Evolutionary conservation across 1,140 invertebrate genomes (phyloP).

Genomic region (Sitophilus oryzae): DNA sequence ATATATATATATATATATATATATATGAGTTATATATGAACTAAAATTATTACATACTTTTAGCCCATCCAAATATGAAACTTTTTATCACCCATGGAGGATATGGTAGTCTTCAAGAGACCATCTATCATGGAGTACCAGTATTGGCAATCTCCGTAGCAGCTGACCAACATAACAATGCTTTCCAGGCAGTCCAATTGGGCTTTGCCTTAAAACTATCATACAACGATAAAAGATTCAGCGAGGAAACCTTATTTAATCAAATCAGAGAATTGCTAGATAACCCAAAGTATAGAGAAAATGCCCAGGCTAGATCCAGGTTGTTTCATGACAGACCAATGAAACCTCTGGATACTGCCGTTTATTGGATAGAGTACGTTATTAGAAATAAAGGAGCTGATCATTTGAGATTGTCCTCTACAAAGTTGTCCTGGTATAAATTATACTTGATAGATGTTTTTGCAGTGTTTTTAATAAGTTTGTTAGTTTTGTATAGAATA

Average conservation of each 20-base stretch:
- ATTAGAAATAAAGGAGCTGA: conserved; percentile 59
- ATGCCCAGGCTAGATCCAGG: conserved; percentile 47
- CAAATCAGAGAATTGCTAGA: conserved; percentile 19
- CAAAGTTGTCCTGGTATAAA: conserved; percentile 52
- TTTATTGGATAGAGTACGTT: conserved; percentile 66
- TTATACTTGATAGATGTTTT: conserved; percentile 41
- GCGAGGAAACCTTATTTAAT: conserved; percentile 22
- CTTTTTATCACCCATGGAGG: conserved; percentile 44
- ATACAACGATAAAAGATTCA: conserved; percentile 10
- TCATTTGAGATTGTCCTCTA: conserved; percentile 54
- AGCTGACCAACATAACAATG: conserved; percentile 57
- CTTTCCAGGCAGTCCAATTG: conserved; percentile 43
- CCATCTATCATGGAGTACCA: conserved; percentile 62
- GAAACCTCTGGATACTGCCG: conserved; percentile 52
- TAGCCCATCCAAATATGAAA: conserved; percentile 31
- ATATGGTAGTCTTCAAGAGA: conserved; percentile 60
- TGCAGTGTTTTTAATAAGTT: too few species aligned
- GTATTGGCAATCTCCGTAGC: conserved; percentile 63
- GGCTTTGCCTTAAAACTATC: conserved; percentile 44
- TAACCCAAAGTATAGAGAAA: conserved; percentile 32
- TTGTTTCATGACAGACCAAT: conserved; percentile 51
- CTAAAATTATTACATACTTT: conserved; percentile 18
- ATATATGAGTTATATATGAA: conserved; percentile 31
- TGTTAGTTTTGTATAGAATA: too few species aligned
- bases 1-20: conserved; percentile 29